Conservation (phyloP, 2,113 vertebrate genomes). For the Synodontis membranacea region DNA sequence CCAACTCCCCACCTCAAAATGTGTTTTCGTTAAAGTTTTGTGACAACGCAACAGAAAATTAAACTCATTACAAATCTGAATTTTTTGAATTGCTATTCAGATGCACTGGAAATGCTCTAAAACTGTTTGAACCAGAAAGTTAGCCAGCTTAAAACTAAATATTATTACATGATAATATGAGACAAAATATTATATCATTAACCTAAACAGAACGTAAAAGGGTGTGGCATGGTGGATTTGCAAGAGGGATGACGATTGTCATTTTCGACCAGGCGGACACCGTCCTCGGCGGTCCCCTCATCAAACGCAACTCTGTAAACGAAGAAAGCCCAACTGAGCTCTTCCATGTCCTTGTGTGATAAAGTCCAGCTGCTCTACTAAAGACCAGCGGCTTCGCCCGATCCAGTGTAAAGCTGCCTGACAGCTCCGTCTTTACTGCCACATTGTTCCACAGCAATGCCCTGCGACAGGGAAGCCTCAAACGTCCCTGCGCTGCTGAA, state of each 20-base stretch:
- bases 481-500: not conserved
- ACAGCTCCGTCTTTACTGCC: slow-evolving; percentile 5
- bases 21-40: too few relatives aligned
- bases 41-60: too few relatives aligned
- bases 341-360: not conserved
- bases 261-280: not conserved
- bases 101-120: too few relatives aligned
- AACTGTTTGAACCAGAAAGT: too few relatives aligned
- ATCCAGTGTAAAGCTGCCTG: slow-evolving; percentile 29
- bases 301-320: not conserved
- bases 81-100: too few relatives aligned
- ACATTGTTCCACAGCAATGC: slow-evolving; percentile 8
- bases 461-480: not conserved
- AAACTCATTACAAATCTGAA: too few relatives aligned
- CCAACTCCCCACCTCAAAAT: too few relatives aligned
- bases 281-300: not conserved
- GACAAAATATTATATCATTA: not conserved
- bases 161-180: too few relatives aligned
- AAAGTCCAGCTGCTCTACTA: not conserved
- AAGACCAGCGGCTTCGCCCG: slow-evolving; percentile 11
- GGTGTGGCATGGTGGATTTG: not conserved
- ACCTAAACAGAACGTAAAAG: not conserved
- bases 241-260: not conserved
- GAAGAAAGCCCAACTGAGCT: not conserved
- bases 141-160: too few relatives aligned